These are phyloP conservation scores for Equus przewalskii DNA, from an alignment of 2,113 vertebrate species.

Conservation along the genomic window DNA sequence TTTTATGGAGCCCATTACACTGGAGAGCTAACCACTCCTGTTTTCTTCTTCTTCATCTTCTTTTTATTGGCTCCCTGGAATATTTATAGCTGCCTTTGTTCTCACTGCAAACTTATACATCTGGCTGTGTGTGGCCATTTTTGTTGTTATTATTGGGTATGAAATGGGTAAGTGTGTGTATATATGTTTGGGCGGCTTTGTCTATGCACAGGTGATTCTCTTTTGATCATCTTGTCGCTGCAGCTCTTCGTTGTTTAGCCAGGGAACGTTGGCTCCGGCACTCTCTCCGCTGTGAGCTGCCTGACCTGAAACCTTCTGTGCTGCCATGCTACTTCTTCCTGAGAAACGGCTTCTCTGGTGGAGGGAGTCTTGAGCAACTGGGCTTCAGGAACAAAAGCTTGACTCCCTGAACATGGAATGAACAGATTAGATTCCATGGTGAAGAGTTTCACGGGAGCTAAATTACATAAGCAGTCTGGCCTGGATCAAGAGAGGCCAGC, in stretches of 20 bases:
- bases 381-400: slow-evolving; percentile 72
- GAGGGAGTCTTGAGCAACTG: slow-evolving; percentile 44
- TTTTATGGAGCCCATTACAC: slow-evolving; percentile 91
- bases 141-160: neutral
- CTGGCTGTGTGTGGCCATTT: slow-evolving; percentile 82
- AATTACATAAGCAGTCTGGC: neutral
- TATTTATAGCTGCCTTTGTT: slow-evolving; percentile 92
- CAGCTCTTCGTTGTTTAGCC: slow-evolving; percentile 68
- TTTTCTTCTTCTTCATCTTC: slow-evolving; percentile 70
- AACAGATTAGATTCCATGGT: slow-evolving; percentile 68
- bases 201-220: slow-evolving; percentile 70
- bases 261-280: slow-evolving; percentile 34
- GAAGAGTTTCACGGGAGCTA: slow-evolving; percentile 49
- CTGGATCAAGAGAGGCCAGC: neutral
- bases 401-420: slow-evolving; percentile 34
- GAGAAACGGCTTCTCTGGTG: slow-evolving; percentile 80
- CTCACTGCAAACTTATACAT: slow-evolving; percentile 85
- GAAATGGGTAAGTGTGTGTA: neutral
- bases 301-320: slow-evolving; percentile 71
- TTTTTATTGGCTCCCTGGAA: slow-evolving; percentile 90
- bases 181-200: slow-evolving; percentile 64
- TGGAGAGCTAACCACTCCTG: slow-evolving; percentile 89
- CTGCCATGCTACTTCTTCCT: slow-evolving; percentile 58
- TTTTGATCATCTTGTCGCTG: slow-evolving; percentile 59
- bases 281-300: slow-evolving; percentile 61